Conservation (phyloP, 1,140 invertebrate genomes). For the Maniola jurtina region DNA sequence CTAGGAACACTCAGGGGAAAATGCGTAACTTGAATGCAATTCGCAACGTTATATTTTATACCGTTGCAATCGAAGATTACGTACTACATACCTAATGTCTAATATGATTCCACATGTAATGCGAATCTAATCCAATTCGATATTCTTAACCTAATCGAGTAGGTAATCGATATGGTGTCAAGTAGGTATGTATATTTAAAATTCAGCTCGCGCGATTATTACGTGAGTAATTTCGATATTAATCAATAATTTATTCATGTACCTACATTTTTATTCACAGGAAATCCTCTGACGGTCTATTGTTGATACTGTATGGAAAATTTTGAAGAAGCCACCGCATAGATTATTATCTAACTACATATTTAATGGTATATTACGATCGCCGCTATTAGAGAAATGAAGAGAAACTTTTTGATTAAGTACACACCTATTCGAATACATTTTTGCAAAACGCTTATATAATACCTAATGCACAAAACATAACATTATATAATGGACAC, state of each 20-base stretch:
- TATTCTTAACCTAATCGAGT: conserved; percentile 8
- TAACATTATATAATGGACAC: too few species aligned
- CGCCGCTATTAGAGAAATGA: too few species aligned
- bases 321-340: background rate
- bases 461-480: too few species aligned
- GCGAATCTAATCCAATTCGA: conserved; percentile 13
- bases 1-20: background rate
- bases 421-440: too few species aligned
- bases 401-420: too few species aligned
- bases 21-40: conserved; percentile 3
- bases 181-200: conserved; percentile 10
- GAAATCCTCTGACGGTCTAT: conserved; percentile 18
- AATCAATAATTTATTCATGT: background rate
- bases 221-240: conserved; percentile 7
- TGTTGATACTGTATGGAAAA: background rate
- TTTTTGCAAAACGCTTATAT: too few species aligned
- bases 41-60: conserved; percentile 6
- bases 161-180: background rate
- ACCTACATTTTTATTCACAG: conserved; percentile 14
- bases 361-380: too few species aligned
- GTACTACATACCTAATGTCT: background rate
- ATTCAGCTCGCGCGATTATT: conserved; percentile 6
- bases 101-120: background rate
- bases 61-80: conserved; percentile 13
- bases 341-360: background rate